Evolutionary conservation across 2,888 invertebrate genomes (phyloP).

Genomic region (Cacoxenus indagator): DNA sequence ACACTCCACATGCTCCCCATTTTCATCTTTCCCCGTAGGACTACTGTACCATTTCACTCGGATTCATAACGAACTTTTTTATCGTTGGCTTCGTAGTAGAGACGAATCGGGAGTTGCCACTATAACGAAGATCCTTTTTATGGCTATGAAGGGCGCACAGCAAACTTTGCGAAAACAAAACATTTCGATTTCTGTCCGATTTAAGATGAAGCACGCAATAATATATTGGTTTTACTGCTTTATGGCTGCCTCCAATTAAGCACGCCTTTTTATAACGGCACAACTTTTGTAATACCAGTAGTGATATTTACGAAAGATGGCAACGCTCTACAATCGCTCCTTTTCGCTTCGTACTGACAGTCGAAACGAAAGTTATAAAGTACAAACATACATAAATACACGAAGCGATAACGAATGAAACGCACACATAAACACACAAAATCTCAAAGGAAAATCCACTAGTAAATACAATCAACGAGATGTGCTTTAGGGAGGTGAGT

Average conservation of each 20-base stretch:
- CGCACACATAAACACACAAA: background rate
- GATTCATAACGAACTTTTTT: slow-evolving; percentile 2
- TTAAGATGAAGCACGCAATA: background rate
- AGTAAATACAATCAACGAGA: slow-evolving; percentile 8
- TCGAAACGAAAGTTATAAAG: slow-evolving; percentile 40
- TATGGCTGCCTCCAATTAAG: background rate
- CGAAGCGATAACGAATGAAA: slow-evolving; percentile 13
- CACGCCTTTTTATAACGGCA: background rate
- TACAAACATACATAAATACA: slow-evolving; percentile 18
- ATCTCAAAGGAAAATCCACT: background rate
- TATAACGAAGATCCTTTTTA: background rate
- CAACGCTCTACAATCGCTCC: slow-evolving; percentile 3
- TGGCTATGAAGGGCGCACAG: background rate
- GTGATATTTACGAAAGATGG: background rate
- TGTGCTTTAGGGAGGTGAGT: background rate
- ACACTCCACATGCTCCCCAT: background rate
- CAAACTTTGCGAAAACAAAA: background rate
- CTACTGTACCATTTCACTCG: background rate
- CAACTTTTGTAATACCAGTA: background rate
- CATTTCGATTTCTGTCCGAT: background rate
- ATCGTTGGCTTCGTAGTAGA: background rate
- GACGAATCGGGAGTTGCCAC: no score
- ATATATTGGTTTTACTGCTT: background rate
- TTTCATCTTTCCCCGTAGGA: no score
- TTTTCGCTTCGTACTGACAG: slow-evolving; percentile 38